Percentiles rank a stretch among this genome's conserved stretches.
Evolutionary conservation across 2,797 vertebrate species (phyloP).

Genomic region (Xiphorhynchus erythropygius): DNA sequence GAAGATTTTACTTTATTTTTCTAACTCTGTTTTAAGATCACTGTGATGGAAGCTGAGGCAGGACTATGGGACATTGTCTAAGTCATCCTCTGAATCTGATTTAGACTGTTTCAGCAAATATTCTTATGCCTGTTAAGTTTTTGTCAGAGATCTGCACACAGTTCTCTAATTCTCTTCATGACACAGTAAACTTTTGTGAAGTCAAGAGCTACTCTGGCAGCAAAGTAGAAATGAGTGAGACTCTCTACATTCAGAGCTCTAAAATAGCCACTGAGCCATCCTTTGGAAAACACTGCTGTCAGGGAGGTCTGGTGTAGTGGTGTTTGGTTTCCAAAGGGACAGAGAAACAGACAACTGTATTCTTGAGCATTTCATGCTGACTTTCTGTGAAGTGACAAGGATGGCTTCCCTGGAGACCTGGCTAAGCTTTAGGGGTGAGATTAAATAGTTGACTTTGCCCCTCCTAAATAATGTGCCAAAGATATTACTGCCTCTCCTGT

Average conservation of each 20-base stretch:
- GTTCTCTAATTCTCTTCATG: neutral
- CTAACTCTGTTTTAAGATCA: neutral
- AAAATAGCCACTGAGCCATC: neutral
- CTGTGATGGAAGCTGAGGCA: neutral
- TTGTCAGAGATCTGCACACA: neutral
- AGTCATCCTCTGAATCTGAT: neutral
- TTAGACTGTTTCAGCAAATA: neutral
- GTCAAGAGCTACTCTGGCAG: neutral
- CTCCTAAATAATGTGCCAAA: neutral
- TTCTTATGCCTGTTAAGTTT: neutral
- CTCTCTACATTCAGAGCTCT: conserved; percentile 10
- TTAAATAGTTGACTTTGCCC: neutral
- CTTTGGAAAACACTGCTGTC: conserved; percentile 14
- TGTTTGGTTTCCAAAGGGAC: neutral
- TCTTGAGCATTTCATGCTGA: neutral
- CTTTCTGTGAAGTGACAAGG: conserved; percentile 4
- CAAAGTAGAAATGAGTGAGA: neutral
- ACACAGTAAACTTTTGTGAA: neutral
- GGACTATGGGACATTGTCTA: neutral
- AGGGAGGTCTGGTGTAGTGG: neutral
- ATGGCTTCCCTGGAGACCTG: neutral
- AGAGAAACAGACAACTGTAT: neutral
- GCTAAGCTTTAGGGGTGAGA: neutral
- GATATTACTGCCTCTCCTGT: neutral
- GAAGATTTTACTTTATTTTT: neutral